Conservation (phyloP, 2,113 vertebrate species). For the Amazona vittata region DNA sequence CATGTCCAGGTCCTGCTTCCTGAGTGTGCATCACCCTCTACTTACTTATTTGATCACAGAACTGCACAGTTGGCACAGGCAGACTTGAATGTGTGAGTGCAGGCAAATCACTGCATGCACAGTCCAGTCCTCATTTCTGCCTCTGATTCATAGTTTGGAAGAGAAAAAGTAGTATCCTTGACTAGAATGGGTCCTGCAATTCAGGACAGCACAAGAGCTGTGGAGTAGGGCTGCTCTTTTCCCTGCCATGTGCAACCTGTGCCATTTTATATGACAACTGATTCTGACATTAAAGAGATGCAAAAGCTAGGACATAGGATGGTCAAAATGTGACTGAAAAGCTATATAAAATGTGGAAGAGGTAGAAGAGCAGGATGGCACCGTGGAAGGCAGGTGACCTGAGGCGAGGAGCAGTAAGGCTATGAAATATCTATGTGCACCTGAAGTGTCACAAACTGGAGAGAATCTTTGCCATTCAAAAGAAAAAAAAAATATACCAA, state of each 20-base stretch:
- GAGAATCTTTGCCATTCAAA: not conserved
- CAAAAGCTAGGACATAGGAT: not conserved
- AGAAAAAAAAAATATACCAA: not conserved
- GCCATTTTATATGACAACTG: not conserved
- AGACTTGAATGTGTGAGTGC: fast-evolving
- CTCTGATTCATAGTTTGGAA: not conserved
- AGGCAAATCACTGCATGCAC: not conserved
- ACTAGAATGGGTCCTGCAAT: not conserved
- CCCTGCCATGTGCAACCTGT: not conserved
- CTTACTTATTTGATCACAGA: not conserved
- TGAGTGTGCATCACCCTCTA: not conserved
- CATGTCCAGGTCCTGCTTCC: not conserved
- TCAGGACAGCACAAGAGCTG: not conserved
- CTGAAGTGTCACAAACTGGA: not conserved
- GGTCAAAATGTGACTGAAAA: not conserved
- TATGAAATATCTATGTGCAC: not conserved
- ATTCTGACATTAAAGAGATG: not conserved
- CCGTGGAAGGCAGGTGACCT: not conserved
- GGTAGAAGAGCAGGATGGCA: not conserved
- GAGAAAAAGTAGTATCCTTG: not conserved
- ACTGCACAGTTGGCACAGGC: not conserved
- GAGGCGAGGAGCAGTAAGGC: not conserved
- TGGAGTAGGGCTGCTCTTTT: not conserved
- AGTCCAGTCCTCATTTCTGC: not conserved
- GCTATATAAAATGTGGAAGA: not conserved